These are phyloP conservation scores for Tragelaphus scriptus DNA, from an alignment of 2,113 vertebrate species.

Conservation along the genomic window DNA sequence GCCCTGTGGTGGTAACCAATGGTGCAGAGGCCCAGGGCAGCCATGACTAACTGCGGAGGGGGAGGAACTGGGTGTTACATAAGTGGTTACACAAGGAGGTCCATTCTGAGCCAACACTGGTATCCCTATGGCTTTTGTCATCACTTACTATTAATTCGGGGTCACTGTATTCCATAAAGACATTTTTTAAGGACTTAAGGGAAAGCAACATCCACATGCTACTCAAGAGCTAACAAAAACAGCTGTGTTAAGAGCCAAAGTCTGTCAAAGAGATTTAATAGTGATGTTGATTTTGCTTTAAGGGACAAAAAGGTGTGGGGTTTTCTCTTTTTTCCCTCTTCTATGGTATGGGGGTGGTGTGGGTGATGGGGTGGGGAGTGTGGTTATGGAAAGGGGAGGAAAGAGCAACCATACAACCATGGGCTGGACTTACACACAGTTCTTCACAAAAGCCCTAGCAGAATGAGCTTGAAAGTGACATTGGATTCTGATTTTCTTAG, in stretches of 20 bases:
- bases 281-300: neutral
- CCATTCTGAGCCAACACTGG: neutral
- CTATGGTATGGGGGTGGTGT: fast-evolving
- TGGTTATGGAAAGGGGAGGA: neutral
- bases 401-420: neutral
- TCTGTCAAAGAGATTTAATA: neutral
- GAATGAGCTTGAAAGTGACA: neutral
- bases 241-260: neutral
- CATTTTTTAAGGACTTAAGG: neutral
- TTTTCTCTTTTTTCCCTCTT: neutral
- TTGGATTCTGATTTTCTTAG: neutral
- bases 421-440: neutral
- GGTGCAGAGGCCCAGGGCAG: neutral
- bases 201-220: neutral
- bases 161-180: neutral
- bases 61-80: neutral
- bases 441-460: neutral
- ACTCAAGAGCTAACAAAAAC: neutral
- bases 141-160: neutral
- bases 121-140: neutral
- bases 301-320: neutral
- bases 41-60: neutral
- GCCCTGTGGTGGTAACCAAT: neutral
- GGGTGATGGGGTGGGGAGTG: neutral
- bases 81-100: constrained; percentile 10